Conservation (phyloP, 2,888 invertebrate genomes). For the Aphodius granarius region DNA sequence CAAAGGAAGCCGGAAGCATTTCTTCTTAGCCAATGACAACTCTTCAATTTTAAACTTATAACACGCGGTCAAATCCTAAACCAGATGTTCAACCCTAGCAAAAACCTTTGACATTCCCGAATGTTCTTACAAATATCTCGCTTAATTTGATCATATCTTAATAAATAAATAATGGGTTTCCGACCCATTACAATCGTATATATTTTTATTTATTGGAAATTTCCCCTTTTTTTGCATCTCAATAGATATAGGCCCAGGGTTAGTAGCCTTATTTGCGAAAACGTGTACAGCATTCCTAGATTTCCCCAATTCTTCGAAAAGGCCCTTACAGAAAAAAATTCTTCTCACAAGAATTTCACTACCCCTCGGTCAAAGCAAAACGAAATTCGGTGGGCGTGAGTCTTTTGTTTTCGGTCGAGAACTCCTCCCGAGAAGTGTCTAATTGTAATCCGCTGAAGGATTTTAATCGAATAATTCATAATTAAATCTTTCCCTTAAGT, state of each 20-base stretch:
- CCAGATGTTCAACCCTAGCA: too few relatives aligned
- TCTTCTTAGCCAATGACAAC: too few relatives aligned
- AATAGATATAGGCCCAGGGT: not conserved
- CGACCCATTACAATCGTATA: too few relatives aligned
- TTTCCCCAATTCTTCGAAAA: not conserved
- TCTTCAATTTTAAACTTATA: too few relatives aligned
- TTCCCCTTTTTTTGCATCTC: not conserved
- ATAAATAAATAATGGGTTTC: too few relatives aligned
- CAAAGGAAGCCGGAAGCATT: too few relatives aligned
- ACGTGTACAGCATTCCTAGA: not conserved
- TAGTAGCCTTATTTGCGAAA: too few relatives aligned
- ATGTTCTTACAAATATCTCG: too few relatives aligned
- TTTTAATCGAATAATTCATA: not conserved
- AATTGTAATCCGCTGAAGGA: not conserved
- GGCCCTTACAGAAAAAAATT: not conserved
- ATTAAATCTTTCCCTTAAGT: not conserved
- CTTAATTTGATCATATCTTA: too few relatives aligned
- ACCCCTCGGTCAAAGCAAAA: not conserved
- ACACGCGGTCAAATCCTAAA: too few relatives aligned
- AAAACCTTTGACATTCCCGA: too few relatives aligned
- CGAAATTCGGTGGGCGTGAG: not conserved
- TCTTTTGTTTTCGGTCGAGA: not conserved
- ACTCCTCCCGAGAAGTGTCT: not conserved
- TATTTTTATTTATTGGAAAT: too few relatives aligned
- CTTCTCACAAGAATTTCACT: not conserved